Evolutionary conservation across 2,797 vertebrate species (phyloP), one percentile per base, ranked within the genome.

Genomic region (Sandelia bainsii): DNA sequence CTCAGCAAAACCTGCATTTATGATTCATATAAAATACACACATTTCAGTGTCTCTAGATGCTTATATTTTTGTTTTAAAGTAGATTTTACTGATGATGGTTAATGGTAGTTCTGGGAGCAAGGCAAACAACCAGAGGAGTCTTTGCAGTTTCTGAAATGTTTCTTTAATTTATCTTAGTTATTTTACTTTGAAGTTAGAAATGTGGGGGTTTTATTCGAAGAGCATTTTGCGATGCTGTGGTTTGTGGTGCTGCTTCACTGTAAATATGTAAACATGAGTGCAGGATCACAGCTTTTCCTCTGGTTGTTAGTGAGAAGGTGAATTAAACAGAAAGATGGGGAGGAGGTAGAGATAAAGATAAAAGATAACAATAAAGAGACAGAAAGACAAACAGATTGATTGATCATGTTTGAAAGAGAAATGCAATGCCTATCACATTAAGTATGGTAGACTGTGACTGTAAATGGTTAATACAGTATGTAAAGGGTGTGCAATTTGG

Each of bases 401-500:
- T 6, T 27, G 25, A 64, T 27, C 6, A 23, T 23, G 8, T 20
- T 37, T 52, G 17, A 53, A 48, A 49, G 2, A 63, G 27, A 64
- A 57, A 49, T 12, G 23, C 4, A 23, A 37, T 44, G 9, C 19
- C 44, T 44, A 14, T 46, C 27, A 53, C 19, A 48, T 65, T 77
- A 60, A 52, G 40, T 56, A 42, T 20, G 12, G 5, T 11, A 23
- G 37, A 51, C 34, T 57, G 58, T 58, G 27, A 42, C 59, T 48
- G 42, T 61, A 44, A 53, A 70, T 42, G 52, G 58, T 32, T 25
- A 48, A 58, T 52, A 32, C 29, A 32, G 29, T 32, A 69, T 73
- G 50, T 67, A 32, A 52, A 66, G 53, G 16, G 40, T 52, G 32
- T 29, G 51, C 45, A 11, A 63, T 74, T 73, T 68, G 78, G 53